A percentile compares a stretch with the other conserved stretches of the same genome.
Evolutionary conservation across 2,888 invertebrate species (phyloP).

Genomic region (Drosophila colorata): DNA sequence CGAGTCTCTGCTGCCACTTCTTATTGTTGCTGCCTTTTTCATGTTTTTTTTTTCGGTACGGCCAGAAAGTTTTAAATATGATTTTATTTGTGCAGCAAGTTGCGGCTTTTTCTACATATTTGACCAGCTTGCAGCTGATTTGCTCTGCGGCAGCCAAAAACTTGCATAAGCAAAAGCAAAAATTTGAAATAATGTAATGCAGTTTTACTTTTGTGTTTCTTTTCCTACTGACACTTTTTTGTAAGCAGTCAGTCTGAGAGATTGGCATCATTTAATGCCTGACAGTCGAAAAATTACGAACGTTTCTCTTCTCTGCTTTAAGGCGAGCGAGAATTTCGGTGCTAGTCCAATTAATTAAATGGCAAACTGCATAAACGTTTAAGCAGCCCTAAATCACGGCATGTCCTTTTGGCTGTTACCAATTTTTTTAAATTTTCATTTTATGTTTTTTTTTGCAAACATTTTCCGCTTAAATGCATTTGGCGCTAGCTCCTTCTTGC

Average conservation of each 20-base stretch:
- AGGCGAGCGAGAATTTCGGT: conserved; percentile 4
- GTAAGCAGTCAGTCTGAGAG: conserved; percentile 10
- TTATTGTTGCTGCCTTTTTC: conserved; percentile 10
- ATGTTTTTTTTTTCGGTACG: conserved; percentile 28
- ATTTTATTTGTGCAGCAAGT: conserved; percentile 72
- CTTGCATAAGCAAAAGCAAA: conserved; percentile 31
- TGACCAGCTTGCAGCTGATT: conserved; percentile 66
- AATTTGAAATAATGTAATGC: conserved; percentile 54
- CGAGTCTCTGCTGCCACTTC: conserved; percentile 21
- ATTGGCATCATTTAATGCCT: conserved; percentile 30
- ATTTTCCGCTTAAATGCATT: conserved; percentile 76
- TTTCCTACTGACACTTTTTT: conserved; percentile 23
- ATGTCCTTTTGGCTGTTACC: conserved; percentile 40
- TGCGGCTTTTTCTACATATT: conserved; percentile 58
- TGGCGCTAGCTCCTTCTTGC: conserved; percentile 49
- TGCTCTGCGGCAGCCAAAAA: conserved; percentile 44
- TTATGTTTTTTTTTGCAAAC: conserved; percentile 32
- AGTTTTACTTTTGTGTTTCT: conserved; percentile 14
- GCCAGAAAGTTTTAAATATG: conserved; percentile 75
- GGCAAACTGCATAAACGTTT: conserved; percentile 57
- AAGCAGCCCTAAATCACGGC: conserved; percentile 67
- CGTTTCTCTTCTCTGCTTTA: conserved; percentile 21
- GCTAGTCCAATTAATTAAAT: conserved; percentile 44
- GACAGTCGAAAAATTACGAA: conserved; percentile 28
- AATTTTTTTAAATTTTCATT: neutral